phyloP scores from a whole-genome alignment of 2,113 vertebrate species.

The Thamnaconus septentrionalis region DNA sequence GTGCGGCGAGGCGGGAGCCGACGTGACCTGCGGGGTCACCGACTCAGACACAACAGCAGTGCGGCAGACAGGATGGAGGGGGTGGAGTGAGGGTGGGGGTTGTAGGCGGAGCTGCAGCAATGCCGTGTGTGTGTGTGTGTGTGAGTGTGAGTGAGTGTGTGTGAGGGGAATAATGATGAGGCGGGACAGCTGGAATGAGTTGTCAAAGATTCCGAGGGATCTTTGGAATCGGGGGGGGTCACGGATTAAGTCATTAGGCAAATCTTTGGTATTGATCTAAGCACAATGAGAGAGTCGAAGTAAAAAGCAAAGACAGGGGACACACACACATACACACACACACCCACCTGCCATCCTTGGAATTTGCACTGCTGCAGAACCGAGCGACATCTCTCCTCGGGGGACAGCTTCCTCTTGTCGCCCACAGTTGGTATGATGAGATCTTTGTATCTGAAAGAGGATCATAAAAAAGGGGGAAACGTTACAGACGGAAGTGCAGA shows the following conservation, averaged over 20 bases:
- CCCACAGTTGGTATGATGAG: constrained; percentile 77
- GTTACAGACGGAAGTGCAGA: constrained; percentile 16
- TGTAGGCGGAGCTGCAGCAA: constrained; percentile 1
- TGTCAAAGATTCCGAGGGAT: constrained; percentile 65
- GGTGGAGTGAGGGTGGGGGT: constrained; percentile 1
- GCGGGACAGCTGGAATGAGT: constrained; percentile 68
- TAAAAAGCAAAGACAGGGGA: not conserved
- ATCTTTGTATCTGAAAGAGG: constrained; percentile 82
- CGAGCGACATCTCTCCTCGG: constrained; percentile 83
- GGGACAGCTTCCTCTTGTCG: constrained; percentile 77
- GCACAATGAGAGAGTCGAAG: constrained; percentile 25
- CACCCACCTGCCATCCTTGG: constrained; percentile 94
- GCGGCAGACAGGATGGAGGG: constrained; percentile 55
- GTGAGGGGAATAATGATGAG: constrained; percentile 68
- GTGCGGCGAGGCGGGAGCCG: constrained; percentile 46
- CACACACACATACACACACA: constrained; percentile 24
- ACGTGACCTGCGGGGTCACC: constrained; percentile 64
- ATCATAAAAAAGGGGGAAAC: constrained; percentile 15
- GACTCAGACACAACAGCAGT: constrained; percentile 76
- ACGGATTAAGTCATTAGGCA: constrained; percentile 64
- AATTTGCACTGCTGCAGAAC: constrained; percentile 87
- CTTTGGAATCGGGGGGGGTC: constrained; percentile 47
- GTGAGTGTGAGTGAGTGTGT: constrained; percentile 5
- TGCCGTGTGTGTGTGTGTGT: constrained; percentile 15
- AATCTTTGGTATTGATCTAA: constrained; percentile 61